phyloP scores from a whole-genome alignment of 2,797 vertebrate genomes.

The Dromococcyx pavoninus region DNA sequence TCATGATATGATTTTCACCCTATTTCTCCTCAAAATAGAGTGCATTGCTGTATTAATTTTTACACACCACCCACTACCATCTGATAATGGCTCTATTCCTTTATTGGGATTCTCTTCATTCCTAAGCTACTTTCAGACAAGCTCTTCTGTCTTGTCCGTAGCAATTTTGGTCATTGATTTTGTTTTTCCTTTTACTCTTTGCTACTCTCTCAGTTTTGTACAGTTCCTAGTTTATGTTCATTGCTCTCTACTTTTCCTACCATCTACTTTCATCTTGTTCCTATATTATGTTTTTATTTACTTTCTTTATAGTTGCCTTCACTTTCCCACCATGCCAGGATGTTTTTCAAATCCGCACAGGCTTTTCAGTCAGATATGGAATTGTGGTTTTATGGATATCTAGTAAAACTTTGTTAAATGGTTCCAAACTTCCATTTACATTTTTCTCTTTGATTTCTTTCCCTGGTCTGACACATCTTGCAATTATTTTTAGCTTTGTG shows the following conservation, averaged over 20 bases:
- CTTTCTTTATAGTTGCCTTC: not conserved
- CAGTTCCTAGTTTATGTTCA: not conserved
- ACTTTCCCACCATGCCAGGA: not conserved
- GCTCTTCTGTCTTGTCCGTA: not conserved
- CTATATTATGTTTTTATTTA: not conserved
- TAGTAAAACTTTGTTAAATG: not conserved
- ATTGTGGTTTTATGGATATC: not conserved
- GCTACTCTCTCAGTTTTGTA: not conserved
- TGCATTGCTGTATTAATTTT: not conserved
- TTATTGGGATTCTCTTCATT: not conserved
- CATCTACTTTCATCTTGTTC: not conserved
- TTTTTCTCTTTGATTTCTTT: conserved; percentile 10
- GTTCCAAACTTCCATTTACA: not conserved
- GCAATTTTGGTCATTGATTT: not conserved
- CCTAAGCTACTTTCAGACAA: not conserved
- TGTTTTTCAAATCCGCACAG: not conserved
- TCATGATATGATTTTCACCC: not conserved
- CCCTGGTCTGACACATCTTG: not conserved
- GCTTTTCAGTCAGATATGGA: not conserved
- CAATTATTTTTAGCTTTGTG: conserved; percentile 5
- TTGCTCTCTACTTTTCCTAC: not conserved
- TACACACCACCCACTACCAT: not conserved
- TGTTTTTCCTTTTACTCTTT: not conserved
- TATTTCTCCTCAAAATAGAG: not conserved
- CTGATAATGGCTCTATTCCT: not conserved